These are phyloP conservation scores for Alosa alosa DNA, from an alignment of 2,113 vertebrate species.

Conservation along the genomic window DNA sequence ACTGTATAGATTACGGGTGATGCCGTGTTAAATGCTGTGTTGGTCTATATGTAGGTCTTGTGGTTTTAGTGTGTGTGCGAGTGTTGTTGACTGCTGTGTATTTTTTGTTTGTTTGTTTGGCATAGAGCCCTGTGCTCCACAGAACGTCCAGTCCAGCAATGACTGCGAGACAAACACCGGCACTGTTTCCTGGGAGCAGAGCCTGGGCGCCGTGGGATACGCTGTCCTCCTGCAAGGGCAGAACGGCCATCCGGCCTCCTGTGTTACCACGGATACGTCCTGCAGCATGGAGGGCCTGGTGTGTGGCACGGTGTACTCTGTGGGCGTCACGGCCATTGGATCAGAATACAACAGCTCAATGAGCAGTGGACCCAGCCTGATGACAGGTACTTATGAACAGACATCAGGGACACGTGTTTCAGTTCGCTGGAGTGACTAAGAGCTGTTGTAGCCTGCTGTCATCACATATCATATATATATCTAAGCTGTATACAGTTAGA, in stretches of 20 bases:
- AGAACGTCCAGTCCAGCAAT: slow-evolving; percentile 48
- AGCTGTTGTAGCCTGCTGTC: neutral
- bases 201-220: slow-evolving; percentile 55
- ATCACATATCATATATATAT: neutral
- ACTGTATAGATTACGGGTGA: no score
- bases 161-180: slow-evolving; percentile 50
- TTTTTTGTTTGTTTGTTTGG: neutral
- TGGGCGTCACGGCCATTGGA: slow-evolving; percentile 58
- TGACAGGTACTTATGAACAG: slow-evolving; percentile 55
- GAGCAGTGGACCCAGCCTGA: slow-evolving; percentile 49
- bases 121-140: slow-evolving; percentile 65
- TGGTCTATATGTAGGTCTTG: no score
- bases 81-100: neutral
- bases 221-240: slow-evolving; percentile 48
- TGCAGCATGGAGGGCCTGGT: slow-evolving; percentile 56
- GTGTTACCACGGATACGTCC: slow-evolving; percentile 33
- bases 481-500: no score
- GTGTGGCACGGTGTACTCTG: slow-evolving; percentile 61
- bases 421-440: neutral
- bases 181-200: slow-evolving; percentile 62
- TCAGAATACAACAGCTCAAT: slow-evolving; percentile 59
- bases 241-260: slow-evolving; percentile 44
- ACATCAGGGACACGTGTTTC: neutral
- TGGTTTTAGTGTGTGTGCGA: neutral
- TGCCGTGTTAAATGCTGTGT: no score